phyloP scores from a whole-genome alignment of 1,140 invertebrate genomes.

The Diorhabda elongata region DNA sequence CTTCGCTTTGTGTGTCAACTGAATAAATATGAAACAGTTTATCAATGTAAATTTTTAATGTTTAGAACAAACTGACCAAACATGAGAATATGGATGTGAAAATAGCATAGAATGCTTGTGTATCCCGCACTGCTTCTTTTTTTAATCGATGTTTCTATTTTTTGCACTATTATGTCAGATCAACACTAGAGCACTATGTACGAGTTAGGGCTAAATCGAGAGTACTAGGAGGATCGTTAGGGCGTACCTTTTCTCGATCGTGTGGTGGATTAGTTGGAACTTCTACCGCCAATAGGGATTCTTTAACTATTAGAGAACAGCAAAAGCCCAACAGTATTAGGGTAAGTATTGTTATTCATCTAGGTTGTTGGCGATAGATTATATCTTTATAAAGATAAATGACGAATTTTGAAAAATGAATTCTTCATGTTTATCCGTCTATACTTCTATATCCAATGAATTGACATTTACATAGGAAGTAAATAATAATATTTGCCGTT shows the following conservation, averaged over 20 bases:
- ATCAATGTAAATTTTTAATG: too few species aligned
- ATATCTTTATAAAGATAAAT: too few species aligned
- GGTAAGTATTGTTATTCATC: constrained; percentile 45
- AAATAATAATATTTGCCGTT: too few species aligned
- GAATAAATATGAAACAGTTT: too few species aligned
- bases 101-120: constrained; percentile 44
- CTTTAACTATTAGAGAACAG: constrained; percentile 46
- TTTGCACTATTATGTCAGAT: constrained; percentile 54
- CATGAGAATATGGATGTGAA: neutral
- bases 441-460: too few species aligned
- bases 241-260: constrained; percentile 50
- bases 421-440: too few species aligned
- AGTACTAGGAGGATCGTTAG: constrained; percentile 51
- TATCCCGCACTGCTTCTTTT: constrained; percentile 37
- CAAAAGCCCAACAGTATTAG: constrained; percentile 46
- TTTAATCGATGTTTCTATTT: constrained; percentile 43
- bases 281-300: constrained; percentile 39
- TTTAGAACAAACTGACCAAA: too few species aligned
- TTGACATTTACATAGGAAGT: too few species aligned
- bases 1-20: too few species aligned
- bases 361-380: too few species aligned
- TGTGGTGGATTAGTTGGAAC: constrained; percentile 41
- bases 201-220: constrained; percentile 54
- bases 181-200: constrained; percentile 60
- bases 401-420: too few species aligned